phyloP scores from a whole-genome alignment of 2,888 invertebrate genomes.

The Dromius quadrimaculatus region DNA sequence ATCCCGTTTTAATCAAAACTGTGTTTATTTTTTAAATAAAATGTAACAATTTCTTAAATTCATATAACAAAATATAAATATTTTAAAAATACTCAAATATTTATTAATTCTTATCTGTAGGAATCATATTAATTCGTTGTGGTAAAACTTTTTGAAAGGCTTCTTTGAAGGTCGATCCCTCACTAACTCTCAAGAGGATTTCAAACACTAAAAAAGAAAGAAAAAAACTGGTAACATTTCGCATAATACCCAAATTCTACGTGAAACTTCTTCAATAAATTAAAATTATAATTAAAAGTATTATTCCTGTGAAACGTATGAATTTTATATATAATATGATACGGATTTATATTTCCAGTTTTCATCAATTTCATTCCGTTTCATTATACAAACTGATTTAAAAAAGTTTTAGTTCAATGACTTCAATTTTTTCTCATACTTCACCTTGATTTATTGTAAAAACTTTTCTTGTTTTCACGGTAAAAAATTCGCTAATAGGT shows the following conservation, averaged over 20 bases:
- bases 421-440: background rate
- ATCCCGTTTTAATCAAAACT: slow-evolving; percentile 33
- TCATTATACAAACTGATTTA: too few species aligned
- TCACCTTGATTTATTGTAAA: slow-evolving; percentile 95
- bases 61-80: slow-evolving; percentile 48
- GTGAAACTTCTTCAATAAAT: too few species aligned
- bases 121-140: slow-evolving; percentile 69
- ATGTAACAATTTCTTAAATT: slow-evolving; percentile 48
- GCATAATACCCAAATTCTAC: too few species aligned
- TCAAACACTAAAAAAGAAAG: slow-evolving; percentile 79
- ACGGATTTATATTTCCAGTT: too few species aligned
- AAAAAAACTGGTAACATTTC: too few species aligned
- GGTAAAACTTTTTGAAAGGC: slow-evolving; percentile 84
- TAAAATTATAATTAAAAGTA: too few species aligned
- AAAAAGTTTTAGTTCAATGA: slow-evolving; percentile 17
- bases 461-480: slow-evolving; percentile 93
- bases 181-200: slow-evolving; percentile 81
- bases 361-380: too few species aligned
- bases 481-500: slow-evolving; percentile 89
- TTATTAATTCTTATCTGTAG: slow-evolving; percentile 23
- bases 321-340: too few species aligned
- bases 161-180: slow-evolving; percentile 83
- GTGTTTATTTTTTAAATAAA: slow-evolving; percentile 48
- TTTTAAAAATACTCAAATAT: slow-evolving; percentile 13
- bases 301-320: too few species aligned